phyloP scores from a whole-genome alignment of 2,797 vertebrate genomes.

The Pangasius larnaudii region DNA sequence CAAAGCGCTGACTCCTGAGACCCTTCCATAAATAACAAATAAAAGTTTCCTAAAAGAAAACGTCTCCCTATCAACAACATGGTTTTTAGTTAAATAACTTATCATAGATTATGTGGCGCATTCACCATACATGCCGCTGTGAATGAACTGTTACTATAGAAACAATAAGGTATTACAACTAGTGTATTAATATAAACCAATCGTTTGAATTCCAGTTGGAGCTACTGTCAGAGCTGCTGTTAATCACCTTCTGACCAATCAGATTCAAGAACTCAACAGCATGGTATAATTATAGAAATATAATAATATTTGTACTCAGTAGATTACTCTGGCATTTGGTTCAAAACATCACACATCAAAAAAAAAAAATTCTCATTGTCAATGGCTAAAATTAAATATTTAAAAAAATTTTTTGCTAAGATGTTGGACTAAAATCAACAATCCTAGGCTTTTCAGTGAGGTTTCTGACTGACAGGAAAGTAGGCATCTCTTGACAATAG shows the following conservation, averaged over 20 bases:
- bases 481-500: background rate
- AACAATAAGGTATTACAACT: background rate
- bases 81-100: background rate
- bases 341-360: background rate
- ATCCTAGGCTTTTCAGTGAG: background rate
- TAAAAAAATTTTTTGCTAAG: background rate
- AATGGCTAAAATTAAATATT: background rate
- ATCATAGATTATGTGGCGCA: background rate
- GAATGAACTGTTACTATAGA: background rate
- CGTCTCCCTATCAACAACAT: background rate
- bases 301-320: background rate
- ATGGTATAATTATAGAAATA: background rate
- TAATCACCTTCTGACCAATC: conserved; percentile 2
- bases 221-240: background rate
- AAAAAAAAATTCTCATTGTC: background rate
- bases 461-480: conserved; percentile 13
- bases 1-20: background rate
- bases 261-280: background rate
- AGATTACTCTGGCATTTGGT: background rate
- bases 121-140: background rate
- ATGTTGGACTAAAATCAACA: background rate
- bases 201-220: background rate
- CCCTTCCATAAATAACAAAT: background rate
- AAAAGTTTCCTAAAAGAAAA: background rate
- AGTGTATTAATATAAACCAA: background rate